These are phyloP conservation scores for Cinclus mexicanus DNA, from an alignment of 2,113 vertebrate species.

Conservation along the genomic window DNA sequence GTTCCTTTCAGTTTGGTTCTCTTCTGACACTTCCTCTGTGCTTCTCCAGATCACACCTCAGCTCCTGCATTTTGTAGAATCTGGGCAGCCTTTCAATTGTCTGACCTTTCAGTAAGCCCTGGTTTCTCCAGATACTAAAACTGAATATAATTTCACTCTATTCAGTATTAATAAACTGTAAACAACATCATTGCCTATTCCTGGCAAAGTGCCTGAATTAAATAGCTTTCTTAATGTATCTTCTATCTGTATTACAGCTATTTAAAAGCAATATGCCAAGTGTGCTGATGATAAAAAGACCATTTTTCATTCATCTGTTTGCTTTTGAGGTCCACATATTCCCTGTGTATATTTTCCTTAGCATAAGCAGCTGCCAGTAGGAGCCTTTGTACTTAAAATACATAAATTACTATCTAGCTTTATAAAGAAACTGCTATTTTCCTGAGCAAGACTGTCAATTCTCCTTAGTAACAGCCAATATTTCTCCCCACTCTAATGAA, in stretches of 20 bases:
- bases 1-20: not conserved
- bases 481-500: not conserved
- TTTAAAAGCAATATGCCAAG: conserved; percentile 56
- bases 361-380: not conserved
- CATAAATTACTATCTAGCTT: not conserved
- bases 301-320: conserved; percentile 24
- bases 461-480: not conserved
- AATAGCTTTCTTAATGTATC: conserved; percentile 59
- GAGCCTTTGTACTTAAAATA: not conserved
- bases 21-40: not conserved
- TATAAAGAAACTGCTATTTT: not conserved
- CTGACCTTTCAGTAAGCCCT: conserved; percentile 55
- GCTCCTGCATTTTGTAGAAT: conserved; percentile 1
- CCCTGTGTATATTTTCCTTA: conserved; percentile 11
- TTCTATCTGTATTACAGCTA: conserved; percentile 36
- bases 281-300: conserved; percentile 28
- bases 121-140: conserved; percentile 64
- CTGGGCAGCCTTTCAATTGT: conserved; percentile 37
- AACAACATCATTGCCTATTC: conserved; percentile 55
- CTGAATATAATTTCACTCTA: conserved; percentile 62
- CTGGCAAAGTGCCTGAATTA: conserved; percentile 61
- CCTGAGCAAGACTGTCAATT: not conserved
- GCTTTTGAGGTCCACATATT: conserved; percentile 26
- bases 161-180: conserved; percentile 69
- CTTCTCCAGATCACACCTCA: not conserved